Evolutionary conservation across 2,888 invertebrate species (phyloP).

Genomic region (Didymodactylos carnosus): DNA sequence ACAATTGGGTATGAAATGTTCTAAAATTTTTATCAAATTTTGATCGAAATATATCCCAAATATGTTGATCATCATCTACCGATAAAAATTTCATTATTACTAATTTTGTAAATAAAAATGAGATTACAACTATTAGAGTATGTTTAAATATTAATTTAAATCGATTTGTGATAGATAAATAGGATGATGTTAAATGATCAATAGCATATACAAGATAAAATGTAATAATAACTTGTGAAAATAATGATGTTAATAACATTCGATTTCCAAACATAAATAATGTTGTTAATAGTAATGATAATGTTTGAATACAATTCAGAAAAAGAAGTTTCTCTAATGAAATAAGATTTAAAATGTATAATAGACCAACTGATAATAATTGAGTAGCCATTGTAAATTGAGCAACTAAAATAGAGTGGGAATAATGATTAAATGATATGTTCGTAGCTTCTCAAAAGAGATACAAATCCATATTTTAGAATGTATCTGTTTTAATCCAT

Average conservation of each 20-base stretch:
- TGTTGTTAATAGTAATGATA: slow-evolving; percentile 33
- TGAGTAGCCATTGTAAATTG: slow-evolving; percentile 62
- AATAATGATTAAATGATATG: too few species aligned
- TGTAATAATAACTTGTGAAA: slow-evolving; percentile 33
- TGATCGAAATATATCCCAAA: slow-evolving; percentile 50
- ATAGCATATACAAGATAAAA: slow-evolving; percentile 3
- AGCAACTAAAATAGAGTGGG: slow-evolving; percentile 51
- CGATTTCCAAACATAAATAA: slow-evolving; percentile 42
- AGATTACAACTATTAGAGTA: not conserved
- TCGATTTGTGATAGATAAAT: not conserved
- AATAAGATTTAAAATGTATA: slow-evolving; percentile 35
- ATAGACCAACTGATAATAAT: slow-evolving; percentile 48
- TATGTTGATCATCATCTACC: slow-evolving; percentile 36
- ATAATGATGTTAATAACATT: slow-evolving; percentile 41
- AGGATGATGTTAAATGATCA: not conserved
- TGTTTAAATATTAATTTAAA: not conserved
- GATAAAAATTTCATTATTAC: not conserved
- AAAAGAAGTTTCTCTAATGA: not conserved
- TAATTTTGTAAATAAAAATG: slow-evolving; percentile 1
- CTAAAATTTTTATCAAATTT: slow-evolving; percentile 47
- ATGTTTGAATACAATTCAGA: not conserved
- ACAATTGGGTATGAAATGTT: slow-evolving; percentile 55
- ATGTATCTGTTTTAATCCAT: too few species aligned
- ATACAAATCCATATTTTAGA: too few species aligned
- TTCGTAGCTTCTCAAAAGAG: too few species aligned